Percentiles rank a stretch among this genome's conserved stretches.
Conservation (phyloP, 2,888 invertebrate species). For the Cataglyphis livida region DNA sequence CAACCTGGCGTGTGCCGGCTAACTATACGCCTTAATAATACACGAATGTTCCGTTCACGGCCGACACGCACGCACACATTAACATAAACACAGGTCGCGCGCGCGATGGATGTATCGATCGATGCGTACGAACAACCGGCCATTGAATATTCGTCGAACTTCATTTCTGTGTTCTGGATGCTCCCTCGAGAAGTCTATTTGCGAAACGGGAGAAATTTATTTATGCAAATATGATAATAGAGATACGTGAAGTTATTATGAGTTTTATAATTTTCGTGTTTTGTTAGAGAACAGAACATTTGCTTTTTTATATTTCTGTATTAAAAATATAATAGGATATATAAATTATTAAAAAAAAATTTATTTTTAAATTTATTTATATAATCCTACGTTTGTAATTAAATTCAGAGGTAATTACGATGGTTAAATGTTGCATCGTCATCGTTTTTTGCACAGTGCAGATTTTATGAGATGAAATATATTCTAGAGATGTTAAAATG, state of each 20-base stretch:
- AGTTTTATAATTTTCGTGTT: constrained; percentile 3
- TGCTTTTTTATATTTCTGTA: not conserved
- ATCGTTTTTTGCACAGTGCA: not conserved
- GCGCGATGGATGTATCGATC: constrained; percentile 48
- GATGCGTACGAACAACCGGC: constrained; percentile 31
- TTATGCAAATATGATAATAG: constrained; percentile 11
- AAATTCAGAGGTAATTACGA: constrained; percentile 9
- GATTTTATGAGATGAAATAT: constrained; percentile 7
- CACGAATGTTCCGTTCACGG: constrained; percentile 66
- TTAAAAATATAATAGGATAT: not conserved
- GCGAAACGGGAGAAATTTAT: not conserved
- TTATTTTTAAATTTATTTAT: not conserved
- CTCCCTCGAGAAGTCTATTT: constrained; percentile 18
- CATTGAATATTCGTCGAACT: constrained; percentile 24
- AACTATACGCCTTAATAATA: constrained; percentile 73
- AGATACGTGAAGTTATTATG: not conserved
- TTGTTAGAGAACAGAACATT: not conserved
- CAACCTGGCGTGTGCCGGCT: constrained; percentile 75
- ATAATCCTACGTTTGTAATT: not conserved
- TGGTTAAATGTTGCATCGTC: constrained; percentile 1
- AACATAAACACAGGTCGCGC: constrained; percentile 70
- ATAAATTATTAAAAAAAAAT: not conserved
- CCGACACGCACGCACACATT: constrained; percentile 71
- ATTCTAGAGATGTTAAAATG: constrained; percentile 3
- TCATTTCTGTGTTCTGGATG: not conserved